These are phyloP conservation scores for Cichladusa arquata DNA, from an alignment of 2,113 vertebrate species.

Conservation along the genomic window DNA sequence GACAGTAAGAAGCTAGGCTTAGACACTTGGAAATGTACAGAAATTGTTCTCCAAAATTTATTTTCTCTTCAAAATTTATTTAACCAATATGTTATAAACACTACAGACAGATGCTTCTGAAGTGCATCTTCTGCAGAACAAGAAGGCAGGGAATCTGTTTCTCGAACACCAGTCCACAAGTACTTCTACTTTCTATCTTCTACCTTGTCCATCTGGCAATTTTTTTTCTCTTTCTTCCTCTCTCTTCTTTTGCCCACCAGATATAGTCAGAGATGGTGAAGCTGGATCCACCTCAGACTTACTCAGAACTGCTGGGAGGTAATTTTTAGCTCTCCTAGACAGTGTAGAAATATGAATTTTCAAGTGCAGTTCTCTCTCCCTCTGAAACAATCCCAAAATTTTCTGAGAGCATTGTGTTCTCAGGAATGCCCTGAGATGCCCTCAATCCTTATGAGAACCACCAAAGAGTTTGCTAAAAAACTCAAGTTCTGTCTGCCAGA, in stretches of 20 bases:
- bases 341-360: neutral
- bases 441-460: neutral
- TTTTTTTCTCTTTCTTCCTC: neutral
- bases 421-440: neutral
- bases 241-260: neutral
- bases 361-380: neutral
- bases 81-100: neutral
- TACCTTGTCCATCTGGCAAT: neutral
- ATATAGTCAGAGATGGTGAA: neutral
- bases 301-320: neutral
- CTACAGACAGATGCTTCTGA: neutral
- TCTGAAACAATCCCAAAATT: neutral
- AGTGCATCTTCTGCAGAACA: neutral
- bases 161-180: neutral
- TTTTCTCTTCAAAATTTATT: neutral
- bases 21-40: neutral
- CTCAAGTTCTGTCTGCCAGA: neutral
- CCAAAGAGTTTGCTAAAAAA: neutral
- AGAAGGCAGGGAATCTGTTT: neutral
- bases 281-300: neutral
- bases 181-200: neutral
- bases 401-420: neutral
- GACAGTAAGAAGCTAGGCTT: neutral
- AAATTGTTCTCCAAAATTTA: neutral
- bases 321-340: neutral